Percentiles rank a stretch among this genome's conserved stretches.
Conservation (phyloP, 2,888 invertebrate genomes). For the Drosophila tripunctata region DNA sequence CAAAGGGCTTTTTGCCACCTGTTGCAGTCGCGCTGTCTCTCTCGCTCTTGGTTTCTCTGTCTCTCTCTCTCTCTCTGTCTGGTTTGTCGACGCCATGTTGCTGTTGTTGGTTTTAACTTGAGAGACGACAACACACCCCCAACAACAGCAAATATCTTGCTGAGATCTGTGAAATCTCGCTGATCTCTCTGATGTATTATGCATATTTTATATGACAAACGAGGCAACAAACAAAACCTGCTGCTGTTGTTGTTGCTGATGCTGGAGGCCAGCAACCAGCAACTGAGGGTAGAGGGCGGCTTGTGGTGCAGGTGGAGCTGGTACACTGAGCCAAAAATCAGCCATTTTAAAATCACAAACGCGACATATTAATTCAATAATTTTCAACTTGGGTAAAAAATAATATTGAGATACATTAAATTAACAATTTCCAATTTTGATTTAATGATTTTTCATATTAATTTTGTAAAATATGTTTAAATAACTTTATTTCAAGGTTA, state of each 20-base stretch:
- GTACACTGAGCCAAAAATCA: too few relatives aligned
- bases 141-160: constrained; percentile 12
- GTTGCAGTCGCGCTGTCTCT: constrained; percentile 47
- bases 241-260: constrained; percentile 11
- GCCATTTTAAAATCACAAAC: too few relatives aligned
- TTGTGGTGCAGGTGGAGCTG: not conserved
- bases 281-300: not conserved
- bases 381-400: too few relatives aligned
- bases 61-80: constrained; percentile 19
- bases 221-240: constrained; percentile 7
- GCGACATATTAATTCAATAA: too few relatives aligned
- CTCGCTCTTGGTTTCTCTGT: not conserved
- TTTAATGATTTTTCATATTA: too few relatives aligned
- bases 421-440: too few relatives aligned
- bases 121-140: constrained; percentile 43
- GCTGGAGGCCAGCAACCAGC: constrained; percentile 42
- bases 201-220: constrained; percentile 30
- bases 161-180: not conserved
- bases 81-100: constrained; percentile 41
- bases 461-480: too few relatives aligned
- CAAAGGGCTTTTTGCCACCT: constrained; percentile 59
- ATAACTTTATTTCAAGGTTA: too few relatives aligned
- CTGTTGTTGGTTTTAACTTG: constrained; percentile 11
- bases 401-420: too few relatives aligned
- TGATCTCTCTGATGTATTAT: constrained; percentile 13